A percentile compares a stretch with the other conserved stretches of the same genome.
These are phyloP conservation scores for Penaeus indicus DNA, from an alignment of 1,140 invertebrate species.

Conservation along the genomic window DNA sequence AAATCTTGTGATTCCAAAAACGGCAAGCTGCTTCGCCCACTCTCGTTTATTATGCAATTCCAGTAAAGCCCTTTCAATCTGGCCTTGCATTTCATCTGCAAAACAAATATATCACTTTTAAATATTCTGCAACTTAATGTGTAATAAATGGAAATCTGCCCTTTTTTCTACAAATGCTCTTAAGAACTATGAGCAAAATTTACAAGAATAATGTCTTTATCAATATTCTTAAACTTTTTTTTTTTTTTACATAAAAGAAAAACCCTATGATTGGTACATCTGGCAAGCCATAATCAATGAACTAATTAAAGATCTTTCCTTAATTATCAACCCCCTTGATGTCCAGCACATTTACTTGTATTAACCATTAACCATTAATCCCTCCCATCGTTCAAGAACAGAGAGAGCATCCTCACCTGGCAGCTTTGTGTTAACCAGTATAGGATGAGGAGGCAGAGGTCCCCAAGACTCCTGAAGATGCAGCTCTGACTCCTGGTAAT, in stretches of 20 bases:
- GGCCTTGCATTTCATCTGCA: conserved; percentile 72
- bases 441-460: conserved; percentile 76
- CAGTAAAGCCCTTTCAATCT: conserved; percentile 72
- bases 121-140: not conserved
- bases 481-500: conserved; percentile 74
- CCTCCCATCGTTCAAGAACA: not conserved
- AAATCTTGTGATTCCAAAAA: conserved; percentile 74
- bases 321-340: not conserved
- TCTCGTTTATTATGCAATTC: conserved; percentile 69
- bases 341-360: not conserved
- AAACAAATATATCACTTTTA: conserved; percentile 45
- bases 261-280: too few species aligned
- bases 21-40: conserved; percentile 73
- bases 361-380: not conserved
- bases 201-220: too few species aligned
- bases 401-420: conserved; percentile 70
- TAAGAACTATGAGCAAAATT: too few species aligned
- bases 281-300: too few species aligned
- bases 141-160: not conserved
- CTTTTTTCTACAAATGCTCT: not conserved
- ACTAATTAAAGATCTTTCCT: too few species aligned
- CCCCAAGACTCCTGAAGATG: conserved; percentile 75
- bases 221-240: too few species aligned
- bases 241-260: too few species aligned
- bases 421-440: conserved; percentile 74